Evolutionary conservation across 2,888 invertebrate genomes (phyloP).

Genomic region (Drosophila longiperda): DNA sequence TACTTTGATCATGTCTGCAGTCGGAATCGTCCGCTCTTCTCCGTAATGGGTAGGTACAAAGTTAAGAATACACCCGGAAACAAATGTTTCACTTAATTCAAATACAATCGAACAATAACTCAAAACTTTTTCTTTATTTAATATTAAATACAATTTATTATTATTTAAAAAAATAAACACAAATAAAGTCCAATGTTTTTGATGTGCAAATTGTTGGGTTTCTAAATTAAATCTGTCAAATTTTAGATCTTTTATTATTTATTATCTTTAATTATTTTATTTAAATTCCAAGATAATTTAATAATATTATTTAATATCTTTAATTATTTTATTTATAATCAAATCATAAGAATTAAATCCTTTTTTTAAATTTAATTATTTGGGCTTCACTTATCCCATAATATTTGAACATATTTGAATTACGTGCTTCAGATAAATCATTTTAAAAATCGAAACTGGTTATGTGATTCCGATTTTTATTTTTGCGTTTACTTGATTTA

Average conservation of each 20-base stretch:
- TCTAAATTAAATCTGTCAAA: background rate
- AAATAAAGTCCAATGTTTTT: background rate
- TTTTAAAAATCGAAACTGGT: background rate
- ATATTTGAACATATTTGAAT: background rate
- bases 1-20: constrained; percentile 83
- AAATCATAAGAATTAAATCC: background rate
- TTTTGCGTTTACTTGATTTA: background rate
- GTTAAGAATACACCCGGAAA: background rate
- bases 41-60: constrained; percentile 76
- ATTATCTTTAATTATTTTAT: too few relatives aligned
- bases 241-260: too few relatives aligned
- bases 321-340: too few relatives aligned
- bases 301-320: too few relatives aligned
- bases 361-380: background rate
- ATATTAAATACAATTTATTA: too few relatives aligned
- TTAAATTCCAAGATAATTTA: too few relatives aligned
- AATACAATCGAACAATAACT: too few relatives aligned
- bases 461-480: too few relatives aligned
- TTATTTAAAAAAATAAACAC: too few relatives aligned
- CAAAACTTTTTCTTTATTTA: too few relatives aligned
- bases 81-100: background rate
- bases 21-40: constrained; percentile 80
- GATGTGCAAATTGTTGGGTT: background rate
- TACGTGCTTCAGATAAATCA: background rate
- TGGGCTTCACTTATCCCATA: background rate